Percentiles rank a stretch among this genome's conserved stretches.
These are phyloP conservation scores for Acronicta aceris DNA, from an alignment of 2,888 invertebrate genomes.

Conservation along the genomic window DNA sequence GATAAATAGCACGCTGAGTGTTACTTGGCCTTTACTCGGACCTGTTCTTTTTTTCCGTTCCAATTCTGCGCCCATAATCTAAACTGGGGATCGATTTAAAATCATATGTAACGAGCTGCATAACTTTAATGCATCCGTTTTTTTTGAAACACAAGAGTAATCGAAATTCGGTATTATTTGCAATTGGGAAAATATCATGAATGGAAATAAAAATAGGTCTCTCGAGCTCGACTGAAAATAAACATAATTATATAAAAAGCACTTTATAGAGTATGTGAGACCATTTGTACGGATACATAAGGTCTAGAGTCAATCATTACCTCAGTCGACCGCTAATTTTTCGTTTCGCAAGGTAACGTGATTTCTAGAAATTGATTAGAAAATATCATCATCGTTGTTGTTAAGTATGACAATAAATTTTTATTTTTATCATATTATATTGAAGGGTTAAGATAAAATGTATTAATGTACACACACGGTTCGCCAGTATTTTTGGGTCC, in stretches of 20 bases:
- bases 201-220: background rate
- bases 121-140: constrained; percentile 58
- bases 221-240: too few relatives aligned
- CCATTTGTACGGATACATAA: background rate
- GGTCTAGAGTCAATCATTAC: background rate
- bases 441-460: too few relatives aligned
- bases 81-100: constrained; percentile 71
- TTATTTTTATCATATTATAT: too few relatives aligned
- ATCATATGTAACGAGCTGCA: constrained; percentile 70
- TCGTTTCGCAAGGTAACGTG: too few relatives aligned
- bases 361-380: too few relatives aligned
- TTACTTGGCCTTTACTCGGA: constrained; percentile 76
- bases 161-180: constrained; percentile 21
- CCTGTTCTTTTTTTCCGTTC: constrained; percentile 71
- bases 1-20: constrained; percentile 86
- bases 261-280: too few relatives aligned
- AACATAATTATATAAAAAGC: too few relatives aligned
- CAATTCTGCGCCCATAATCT: constrained; percentile 73
- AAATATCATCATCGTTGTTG: too few relatives aligned
- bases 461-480: too few relatives aligned
- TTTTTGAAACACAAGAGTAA: constrained; percentile 28
- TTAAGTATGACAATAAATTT: too few relatives aligned
- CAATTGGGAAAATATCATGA: constrained; percentile 10
- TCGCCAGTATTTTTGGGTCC: too few relatives aligned
- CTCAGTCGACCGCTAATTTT: background rate